A percentile compares a stretch with the other conserved stretches of the same genome.
These are phyloP conservation scores for Microtus californicus DNA, from an alignment of 2,797 vertebrate species.

Conservation along the genomic window DNA sequence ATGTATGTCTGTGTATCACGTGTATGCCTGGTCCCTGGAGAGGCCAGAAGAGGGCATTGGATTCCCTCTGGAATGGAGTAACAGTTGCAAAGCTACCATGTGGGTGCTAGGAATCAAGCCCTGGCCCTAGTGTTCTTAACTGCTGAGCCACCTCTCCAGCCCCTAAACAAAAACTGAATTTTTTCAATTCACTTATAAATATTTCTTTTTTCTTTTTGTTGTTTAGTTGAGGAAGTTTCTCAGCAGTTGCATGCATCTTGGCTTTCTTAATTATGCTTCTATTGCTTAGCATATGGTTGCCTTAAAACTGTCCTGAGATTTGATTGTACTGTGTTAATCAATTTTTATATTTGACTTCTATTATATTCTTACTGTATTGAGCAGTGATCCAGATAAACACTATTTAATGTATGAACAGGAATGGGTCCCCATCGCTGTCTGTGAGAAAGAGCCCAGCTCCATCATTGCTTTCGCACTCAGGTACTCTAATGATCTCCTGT, in stretches of 20 bases:
- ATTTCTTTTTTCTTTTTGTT: conserved; percentile 14
- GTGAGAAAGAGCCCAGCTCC: conserved; percentile 98
- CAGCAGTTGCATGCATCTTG: conserved; percentile 27
- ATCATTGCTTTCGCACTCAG: conserved; percentile 99
- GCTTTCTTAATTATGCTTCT: conserved; percentile 58
- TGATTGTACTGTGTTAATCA: conserved; percentile 39
- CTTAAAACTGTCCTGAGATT: conserved; percentile 43
- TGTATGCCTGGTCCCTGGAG: not conserved
- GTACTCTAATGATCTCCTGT: conserved; percentile 84
- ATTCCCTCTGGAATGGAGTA: not conserved
- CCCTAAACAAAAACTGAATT: conserved; percentile 3
- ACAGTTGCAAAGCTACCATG: not conserved
- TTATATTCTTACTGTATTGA: conserved; percentile 30
- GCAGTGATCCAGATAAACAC: conserved; percentile 99
- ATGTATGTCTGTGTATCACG: not conserved
- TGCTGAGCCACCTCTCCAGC: not conserved
- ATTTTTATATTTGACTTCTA: conserved; percentile 15
- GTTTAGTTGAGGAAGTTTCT: conserved; percentile 40
- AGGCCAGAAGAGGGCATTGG: not conserved
- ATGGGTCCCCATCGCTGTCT: conserved; percentile 97
- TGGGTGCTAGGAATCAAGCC: not conserved
- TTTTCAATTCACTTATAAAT: conserved; percentile 43
- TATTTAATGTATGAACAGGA: conserved; percentile 99
- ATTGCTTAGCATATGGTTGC: conserved; percentile 19
- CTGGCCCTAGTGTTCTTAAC: not conserved